Conservation (phyloP, 2,888 invertebrate species). For the Archips xylosteana region DNA sequence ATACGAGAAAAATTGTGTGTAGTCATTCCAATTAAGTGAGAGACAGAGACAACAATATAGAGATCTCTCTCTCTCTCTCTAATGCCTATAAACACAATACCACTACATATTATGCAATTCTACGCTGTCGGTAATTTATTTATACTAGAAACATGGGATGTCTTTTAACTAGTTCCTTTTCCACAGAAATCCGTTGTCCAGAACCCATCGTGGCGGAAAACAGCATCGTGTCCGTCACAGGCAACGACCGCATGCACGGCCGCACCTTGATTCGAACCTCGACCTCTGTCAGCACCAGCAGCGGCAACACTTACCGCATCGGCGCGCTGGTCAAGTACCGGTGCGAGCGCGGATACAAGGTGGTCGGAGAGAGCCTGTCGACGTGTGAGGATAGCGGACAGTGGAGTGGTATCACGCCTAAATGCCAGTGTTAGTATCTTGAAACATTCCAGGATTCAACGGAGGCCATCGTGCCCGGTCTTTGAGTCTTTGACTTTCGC, state of each 20-base stretch:
- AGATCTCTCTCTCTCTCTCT: too few relatives aligned
- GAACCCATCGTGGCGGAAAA: slow-evolving; percentile 94
- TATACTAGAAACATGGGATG: too few relatives aligned
- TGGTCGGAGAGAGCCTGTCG: slow-evolving; percentile 93
- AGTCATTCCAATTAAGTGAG: too few relatives aligned
- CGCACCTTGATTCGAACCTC: slow-evolving; percentile 92
- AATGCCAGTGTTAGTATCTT: slow-evolving; percentile 91
- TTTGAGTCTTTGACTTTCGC: too few relatives aligned
- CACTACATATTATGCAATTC: too few relatives aligned
- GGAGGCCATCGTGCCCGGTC: too few relatives aligned
- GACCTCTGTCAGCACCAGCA: slow-evolving; percentile 88
- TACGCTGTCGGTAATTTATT: too few relatives aligned
- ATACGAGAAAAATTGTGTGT: too few relatives aligned
- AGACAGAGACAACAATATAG: too few relatives aligned
- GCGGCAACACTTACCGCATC: slow-evolving; percentile 92
- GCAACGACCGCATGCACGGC: slow-evolving; percentile 96
- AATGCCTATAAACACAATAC: too few relatives aligned
- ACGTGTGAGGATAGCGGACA: slow-evolving; percentile 94
- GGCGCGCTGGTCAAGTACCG: slow-evolving; percentile 95
- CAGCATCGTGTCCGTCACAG: slow-evolving; percentile 94
- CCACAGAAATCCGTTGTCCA: slow-evolving; percentile 93
- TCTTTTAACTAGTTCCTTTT: slow-evolving; percentile 31
- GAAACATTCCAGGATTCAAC: too few relatives aligned
- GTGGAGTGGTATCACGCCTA: slow-evolving; percentile 94
- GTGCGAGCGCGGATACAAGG: slow-evolving; percentile 95